These are phyloP conservation scores for Trichogramma dendrolimi DNA, from an alignment of 2,888 invertebrate species.

Conservation along the genomic window DNA sequence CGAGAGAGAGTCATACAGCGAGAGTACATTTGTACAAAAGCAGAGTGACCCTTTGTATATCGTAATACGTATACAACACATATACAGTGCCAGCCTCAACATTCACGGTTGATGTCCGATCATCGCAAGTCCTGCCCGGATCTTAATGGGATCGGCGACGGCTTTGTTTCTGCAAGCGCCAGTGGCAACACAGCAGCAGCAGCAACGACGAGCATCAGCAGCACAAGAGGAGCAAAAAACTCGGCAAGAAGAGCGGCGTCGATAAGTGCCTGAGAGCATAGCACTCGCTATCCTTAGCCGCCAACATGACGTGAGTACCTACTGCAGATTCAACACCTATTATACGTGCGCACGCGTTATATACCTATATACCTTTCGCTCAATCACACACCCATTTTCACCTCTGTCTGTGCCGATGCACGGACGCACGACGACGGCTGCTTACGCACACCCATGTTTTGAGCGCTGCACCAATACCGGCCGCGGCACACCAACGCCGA, in stretches of 20 bases:
- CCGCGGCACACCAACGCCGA: no score
- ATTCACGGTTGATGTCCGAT: constrained; percentile 44
- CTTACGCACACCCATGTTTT: background rate
- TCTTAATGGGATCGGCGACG: constrained; percentile 52
- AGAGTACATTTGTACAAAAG: no score
- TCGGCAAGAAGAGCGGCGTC: constrained; percentile 8
- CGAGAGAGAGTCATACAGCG: no score
- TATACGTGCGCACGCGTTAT: background rate
- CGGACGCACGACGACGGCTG: background rate
- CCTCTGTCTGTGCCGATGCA: background rate
- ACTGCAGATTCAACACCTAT: background rate
- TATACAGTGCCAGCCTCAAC: constrained; percentile 4
- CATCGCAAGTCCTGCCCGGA: constrained; percentile 50
- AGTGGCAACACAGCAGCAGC: constrained; percentile 12
- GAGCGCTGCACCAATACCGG: background rate
- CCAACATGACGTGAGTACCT: constrained; percentile 50
- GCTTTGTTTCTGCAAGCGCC: constrained; percentile 23
- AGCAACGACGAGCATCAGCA: constrained; percentile 3
- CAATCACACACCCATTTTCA: background rate
- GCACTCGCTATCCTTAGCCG: constrained; percentile 47
- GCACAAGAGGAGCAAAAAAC: background rate
- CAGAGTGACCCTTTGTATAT: no score
- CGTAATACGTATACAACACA: background rate
- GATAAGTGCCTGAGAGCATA: constrained; percentile 46
- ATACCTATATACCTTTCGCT: background rate